Base-by-base conservation (phyloP, 2,888 invertebrate genomes). In the Myopa testacea region DNA sequence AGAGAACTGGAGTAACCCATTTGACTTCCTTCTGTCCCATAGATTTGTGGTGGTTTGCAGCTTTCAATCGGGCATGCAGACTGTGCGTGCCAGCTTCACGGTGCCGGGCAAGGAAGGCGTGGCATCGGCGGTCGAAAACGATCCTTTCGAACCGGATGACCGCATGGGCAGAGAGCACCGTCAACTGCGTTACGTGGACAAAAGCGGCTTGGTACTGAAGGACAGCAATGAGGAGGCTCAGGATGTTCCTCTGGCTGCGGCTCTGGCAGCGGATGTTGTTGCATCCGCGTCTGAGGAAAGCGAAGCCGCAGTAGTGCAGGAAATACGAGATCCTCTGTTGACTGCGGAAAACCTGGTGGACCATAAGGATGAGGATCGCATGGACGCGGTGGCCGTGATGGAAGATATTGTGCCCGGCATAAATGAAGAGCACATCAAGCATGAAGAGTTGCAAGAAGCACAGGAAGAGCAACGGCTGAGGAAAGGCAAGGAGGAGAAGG, bases 1-100 rank as follows among this genome's bases (percentile, higher is more conserved):
- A n/a, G 58, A 3, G 58, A n/a, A n/a, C 10, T 1, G 26, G 34
- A 34, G 26, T 19, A 19, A 34, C n/a, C n/a, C 10, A 5, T 4
- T 26, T 58, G n/a, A 62, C 12, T 0, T 62, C 62, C 34, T 62
- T 19, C n/a, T 7, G 1, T 14, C 65, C 65, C 4, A 8, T 12
- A 92, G 95, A 82, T 95, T 95, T 86, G 90, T 95, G 75, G 95
- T 95, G 2, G 91, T 95, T 16, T 95, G 95, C 85, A 94, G 94
- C 52, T 95, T 94, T 86, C 94, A 95, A 84, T 95, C 95, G 1
- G 95, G 95, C 86, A 94, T 95, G 45, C 91, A 95, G 84, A 95
- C 95, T 0, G 95, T 95, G 10, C 91, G 95, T 82, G 95, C 95
- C 45, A 95, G 95, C 84, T 93, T 94, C 84, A 93, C 93, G 81